Conservation (phyloP, 2,113 vertebrate species). For the Leptobrachium ailaonicum region DNA sequence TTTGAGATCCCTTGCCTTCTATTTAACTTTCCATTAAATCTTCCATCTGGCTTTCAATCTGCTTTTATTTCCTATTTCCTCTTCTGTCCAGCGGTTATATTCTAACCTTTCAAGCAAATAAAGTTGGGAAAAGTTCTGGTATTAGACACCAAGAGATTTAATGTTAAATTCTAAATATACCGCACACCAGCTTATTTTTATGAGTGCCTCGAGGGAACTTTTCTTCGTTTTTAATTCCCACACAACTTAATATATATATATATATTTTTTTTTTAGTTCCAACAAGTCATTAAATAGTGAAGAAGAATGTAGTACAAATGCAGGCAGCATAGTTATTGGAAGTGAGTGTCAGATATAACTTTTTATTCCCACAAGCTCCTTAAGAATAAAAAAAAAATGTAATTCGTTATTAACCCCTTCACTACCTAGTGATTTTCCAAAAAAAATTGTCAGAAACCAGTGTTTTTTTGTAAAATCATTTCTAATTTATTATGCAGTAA, state of each 20-base stretch:
- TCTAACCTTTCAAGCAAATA: slow-evolving; percentile 42
- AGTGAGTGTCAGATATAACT: background rate
- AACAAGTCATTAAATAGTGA: background rate
- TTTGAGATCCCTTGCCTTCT: slow-evolving; percentile 42
- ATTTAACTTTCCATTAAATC: slow-evolving; percentile 31
- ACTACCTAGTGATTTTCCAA: no score
- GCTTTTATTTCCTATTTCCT: slow-evolving; percentile 42
- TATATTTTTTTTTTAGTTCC: background rate
- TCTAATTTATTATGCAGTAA: no score
- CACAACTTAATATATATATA: background rate
- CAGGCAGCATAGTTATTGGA: background rate
- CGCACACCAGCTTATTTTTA: background rate
- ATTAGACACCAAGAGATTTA: slow-evolving; percentile 15
- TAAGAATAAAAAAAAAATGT: no score
- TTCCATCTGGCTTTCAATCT: slow-evolving; percentile 33
- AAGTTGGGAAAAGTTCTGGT: slow-evolving; percentile 9
- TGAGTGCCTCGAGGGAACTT: background rate
- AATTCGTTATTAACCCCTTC: no score
- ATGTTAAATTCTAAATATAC: slow-evolving; percentile 1
- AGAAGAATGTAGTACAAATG: background rate
- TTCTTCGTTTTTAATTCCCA: background rate
- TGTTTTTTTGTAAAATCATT: no score
- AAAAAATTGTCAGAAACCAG: no score
- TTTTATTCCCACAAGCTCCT: no score
- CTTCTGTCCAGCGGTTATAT: slow-evolving; percentile 43